Conservation (phyloP, 1,140 invertebrate genomes). For the Caenorhabditis briggsae region DNA sequence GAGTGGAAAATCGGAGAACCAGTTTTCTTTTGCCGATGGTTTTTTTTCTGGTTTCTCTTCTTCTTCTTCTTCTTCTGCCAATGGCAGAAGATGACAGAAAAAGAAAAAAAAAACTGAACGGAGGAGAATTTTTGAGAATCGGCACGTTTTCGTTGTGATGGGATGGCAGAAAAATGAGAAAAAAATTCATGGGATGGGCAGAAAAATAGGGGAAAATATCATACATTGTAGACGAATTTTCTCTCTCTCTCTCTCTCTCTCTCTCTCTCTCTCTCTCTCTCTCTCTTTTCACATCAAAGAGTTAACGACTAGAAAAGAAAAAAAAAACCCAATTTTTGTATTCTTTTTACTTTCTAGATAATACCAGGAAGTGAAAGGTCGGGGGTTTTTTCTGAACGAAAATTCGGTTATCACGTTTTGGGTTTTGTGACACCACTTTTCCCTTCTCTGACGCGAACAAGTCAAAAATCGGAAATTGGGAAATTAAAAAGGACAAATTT, state of each 20-base stretch:
- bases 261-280: background rate
- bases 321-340: too few relatives aligned
- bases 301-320: too few relatives aligned
- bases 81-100: background rate
- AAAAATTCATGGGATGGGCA: conserved; percentile 23
- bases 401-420: too few relatives aligned
- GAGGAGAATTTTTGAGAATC: background rate
- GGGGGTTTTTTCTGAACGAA: too few relatives aligned
- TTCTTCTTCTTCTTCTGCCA: background rate
- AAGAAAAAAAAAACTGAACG: conserved; percentile 1
- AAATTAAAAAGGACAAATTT: too few relatives aligned
- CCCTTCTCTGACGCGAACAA: too few relatives aligned
- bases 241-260: background rate
- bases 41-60: conserved; percentile 19
- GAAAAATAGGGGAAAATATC: background rate
- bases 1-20: background rate
- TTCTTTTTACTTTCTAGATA: too few relatives aligned
- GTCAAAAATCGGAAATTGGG: too few relatives aligned
- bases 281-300: too few relatives aligned
- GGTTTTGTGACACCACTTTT: too few relatives aligned
- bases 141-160: conserved; percentile 13
- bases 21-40: background rate
- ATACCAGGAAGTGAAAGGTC: too few relatives aligned
- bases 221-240: background rate
- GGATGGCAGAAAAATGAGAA: background rate